Conservation (phyloP, 2,113 vertebrate genomes). For the Brachyhypopomus occidentalis region DNA sequence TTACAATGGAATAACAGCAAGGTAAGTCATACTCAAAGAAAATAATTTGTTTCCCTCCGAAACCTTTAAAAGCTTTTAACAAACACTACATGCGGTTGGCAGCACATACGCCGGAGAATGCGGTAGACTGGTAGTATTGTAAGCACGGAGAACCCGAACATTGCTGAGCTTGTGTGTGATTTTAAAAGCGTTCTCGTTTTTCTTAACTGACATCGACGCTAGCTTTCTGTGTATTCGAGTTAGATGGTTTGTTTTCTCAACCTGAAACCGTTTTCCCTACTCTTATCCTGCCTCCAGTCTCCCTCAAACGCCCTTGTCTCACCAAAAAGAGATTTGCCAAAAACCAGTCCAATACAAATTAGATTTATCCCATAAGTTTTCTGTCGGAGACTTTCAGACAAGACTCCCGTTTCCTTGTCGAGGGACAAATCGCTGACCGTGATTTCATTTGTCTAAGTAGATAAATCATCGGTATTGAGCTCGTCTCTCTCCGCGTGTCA, state of each 20-base stretch:
- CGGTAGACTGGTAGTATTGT: no score
- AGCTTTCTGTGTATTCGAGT: not conserved
- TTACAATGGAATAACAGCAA: no score
- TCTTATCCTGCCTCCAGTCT: not conserved
- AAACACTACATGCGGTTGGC: not conserved
- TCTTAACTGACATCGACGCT: not conserved
- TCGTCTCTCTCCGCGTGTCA: constrained; percentile 74
- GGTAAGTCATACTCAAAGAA: not conserved
- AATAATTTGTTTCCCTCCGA: not conserved
- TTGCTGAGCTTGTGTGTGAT: not conserved
- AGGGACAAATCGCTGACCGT: constrained; percentile 72
- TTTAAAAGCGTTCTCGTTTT: not conserved
- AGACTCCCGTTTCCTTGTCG: constrained; percentile 62
- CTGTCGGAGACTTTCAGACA: constrained; percentile 38
- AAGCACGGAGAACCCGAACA: not conserved
- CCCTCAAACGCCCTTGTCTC: constrained; percentile 33
- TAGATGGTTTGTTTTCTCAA: not conserved
- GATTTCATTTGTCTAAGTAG: constrained; percentile 85
- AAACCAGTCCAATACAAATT: constrained; percentile 76
- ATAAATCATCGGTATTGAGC: constrained; percentile 83
- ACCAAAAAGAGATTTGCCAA: constrained; percentile 53
- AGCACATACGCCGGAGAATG: not conserved
- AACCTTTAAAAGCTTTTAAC: not conserved
- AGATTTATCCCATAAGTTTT: constrained; percentile 67
- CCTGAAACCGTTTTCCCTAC: not conserved